Conservation (phyloP, 2,113 vertebrate species). For the Symphodus melops region DNA sequence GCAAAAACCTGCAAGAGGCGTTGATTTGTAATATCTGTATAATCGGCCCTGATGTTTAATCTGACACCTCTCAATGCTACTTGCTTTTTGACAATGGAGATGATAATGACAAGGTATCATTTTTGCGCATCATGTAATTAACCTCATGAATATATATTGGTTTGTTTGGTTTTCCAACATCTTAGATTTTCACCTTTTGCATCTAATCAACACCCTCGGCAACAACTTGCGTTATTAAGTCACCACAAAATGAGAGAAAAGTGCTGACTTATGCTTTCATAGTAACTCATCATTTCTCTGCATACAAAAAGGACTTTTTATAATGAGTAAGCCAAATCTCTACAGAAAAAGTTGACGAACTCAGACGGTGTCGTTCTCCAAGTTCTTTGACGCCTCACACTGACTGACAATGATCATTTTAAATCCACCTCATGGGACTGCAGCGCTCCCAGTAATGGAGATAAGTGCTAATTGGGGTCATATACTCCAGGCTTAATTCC, state of each 20-base stretch:
- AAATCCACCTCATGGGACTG: conserved; percentile 67
- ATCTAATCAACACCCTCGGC: conserved; percentile 80
- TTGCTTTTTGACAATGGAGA: conserved; percentile 50
- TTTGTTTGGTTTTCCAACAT: conserved; percentile 72
- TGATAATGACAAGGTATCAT: conserved; percentile 73
- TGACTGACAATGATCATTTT: conserved; percentile 70
- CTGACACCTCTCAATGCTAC: conserved; percentile 58
- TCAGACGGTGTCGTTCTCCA: conserved; percentile 53
- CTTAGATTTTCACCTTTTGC: conserved; percentile 76
- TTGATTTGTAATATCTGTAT: conserved; percentile 51
- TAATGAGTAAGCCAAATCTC: conserved; percentile 45
- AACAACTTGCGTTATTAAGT: conserved; percentile 62
- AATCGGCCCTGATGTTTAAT: conserved; percentile 68
- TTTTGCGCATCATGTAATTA: conserved; percentile 79
- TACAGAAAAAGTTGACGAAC: conserved; percentile 54
- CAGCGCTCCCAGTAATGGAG: conserved; percentile 52
- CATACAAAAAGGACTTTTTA: conserved; percentile 36
- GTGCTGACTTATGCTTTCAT: conserved; percentile 69
- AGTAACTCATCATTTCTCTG: conserved; percentile 40
- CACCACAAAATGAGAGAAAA: conserved; percentile 39
- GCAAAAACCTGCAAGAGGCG: conserved; percentile 44
- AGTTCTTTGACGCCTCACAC: conserved; percentile 47
- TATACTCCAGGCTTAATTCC: conserved; percentile 63
- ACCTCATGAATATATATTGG: conserved; percentile 84
- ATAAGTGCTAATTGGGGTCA: conserved; percentile 78